Conservation (phyloP, 2,113 vertebrate genomes). For the Drymodes brunneopygia region DNA sequence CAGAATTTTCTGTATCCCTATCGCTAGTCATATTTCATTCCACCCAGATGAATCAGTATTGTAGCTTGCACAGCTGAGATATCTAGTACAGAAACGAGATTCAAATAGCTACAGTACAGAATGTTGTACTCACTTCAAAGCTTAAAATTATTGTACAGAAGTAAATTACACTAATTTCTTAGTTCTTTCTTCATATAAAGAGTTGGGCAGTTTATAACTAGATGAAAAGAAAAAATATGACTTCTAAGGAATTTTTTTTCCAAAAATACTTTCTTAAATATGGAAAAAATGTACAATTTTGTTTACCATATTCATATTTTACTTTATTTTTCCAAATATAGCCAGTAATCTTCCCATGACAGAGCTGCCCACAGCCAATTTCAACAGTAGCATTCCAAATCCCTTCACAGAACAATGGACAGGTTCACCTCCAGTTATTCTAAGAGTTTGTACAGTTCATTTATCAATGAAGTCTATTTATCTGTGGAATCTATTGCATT, state of each 20-base stretch:
- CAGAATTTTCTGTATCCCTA: neutral
- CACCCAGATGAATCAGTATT: neutral
- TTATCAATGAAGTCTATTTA: neutral
- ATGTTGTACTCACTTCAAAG: conserved; percentile 22
- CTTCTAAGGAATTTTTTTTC: neutral
- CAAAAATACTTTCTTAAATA: neutral
- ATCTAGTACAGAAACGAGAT: neutral
- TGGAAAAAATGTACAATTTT: neutral
- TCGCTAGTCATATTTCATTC: neutral
- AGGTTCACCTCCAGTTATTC: neutral
- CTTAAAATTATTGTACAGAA: neutral
- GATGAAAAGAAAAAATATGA: neutral
- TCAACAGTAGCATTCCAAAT: neutral
- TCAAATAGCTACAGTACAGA: conserved; percentile 26
- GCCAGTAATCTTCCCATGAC: neutral
- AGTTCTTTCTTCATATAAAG: neutral
- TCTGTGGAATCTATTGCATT: neutral
- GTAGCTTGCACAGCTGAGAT: conserved; percentile 7
- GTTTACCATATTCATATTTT: neutral
- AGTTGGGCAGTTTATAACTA: neutral
- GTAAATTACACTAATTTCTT: neutral
- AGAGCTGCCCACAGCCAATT: neutral
- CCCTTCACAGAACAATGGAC: neutral
- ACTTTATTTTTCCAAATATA: neutral
- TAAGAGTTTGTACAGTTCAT: neutral